These are phyloP conservation scores for Ginglymostoma cirratum DNA, from an alignment of 2,113 vertebrate genomes.

Conservation along the genomic window DNA sequence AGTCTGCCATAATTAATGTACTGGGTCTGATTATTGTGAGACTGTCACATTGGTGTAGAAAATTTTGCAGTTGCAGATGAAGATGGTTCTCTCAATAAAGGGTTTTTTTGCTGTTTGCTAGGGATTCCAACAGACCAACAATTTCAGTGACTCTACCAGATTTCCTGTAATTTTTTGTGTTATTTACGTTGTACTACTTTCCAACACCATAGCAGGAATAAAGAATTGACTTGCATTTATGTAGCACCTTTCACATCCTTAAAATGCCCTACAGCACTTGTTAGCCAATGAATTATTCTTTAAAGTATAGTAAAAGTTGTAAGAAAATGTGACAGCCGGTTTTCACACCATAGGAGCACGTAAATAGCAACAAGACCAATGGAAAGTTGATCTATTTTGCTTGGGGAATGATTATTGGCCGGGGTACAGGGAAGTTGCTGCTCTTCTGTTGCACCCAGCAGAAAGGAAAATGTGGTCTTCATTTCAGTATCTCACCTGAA, in stretches of 20 bases:
- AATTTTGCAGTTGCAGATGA: background rate
- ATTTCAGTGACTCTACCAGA: background rate
- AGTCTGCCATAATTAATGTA: background rate
- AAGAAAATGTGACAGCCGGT: background rate
- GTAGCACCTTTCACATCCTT: background rate
- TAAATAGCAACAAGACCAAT: background rate
- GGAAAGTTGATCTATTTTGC: background rate
- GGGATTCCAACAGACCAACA: background rate
- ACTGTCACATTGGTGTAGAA: too few species aligned
- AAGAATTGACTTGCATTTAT: background rate
- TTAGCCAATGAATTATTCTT: background rate
- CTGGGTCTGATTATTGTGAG: background rate
- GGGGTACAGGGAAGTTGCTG: background rate
- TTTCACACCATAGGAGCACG: background rate
- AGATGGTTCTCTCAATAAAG: background rate
- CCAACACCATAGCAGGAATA: background rate
- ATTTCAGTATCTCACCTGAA: background rate
- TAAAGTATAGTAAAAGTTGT: background rate
- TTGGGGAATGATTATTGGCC: background rate
- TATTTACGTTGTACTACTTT: background rate
- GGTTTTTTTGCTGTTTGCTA: background rate
- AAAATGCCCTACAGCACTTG: background rate
- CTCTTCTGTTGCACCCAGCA: background rate
- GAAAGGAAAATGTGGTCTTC: background rate
- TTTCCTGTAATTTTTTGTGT: background rate